These are phyloP conservation scores for Argentina silus DNA, from an alignment of 2,797 vertebrate genomes.

Conservation along the genomic window DNA sequence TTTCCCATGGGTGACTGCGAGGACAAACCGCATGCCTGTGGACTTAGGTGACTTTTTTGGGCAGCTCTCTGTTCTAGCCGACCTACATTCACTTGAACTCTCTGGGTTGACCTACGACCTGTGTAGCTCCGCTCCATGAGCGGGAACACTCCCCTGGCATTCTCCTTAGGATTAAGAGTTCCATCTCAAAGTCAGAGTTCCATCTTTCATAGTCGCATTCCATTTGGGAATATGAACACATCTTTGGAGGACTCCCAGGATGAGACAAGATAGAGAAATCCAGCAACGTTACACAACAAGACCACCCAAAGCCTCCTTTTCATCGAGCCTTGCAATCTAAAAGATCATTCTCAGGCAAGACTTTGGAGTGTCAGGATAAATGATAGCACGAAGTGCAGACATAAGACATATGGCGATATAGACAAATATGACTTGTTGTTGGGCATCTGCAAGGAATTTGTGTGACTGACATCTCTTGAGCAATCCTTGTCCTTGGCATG, in stretches of 20 bases:
- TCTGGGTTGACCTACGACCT: conserved; percentile 47
- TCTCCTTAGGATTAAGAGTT: neutral
- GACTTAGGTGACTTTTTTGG: conserved; percentile 55
- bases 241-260: conserved; percentile 62
- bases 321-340: conserved; percentile 27
- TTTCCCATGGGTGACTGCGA: conserved; percentile 60
- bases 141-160: neutral
- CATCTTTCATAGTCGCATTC: conserved; percentile 45
- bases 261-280: conserved; percentile 47
- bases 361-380: conserved; percentile 61
- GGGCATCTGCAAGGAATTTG: conserved; percentile 71
- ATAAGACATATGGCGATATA: conserved; percentile 41
- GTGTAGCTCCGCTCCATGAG: neutral
- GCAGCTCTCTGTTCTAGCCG: conserved; percentile 24
- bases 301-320: conserved; percentile 64
- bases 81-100: conserved; percentile 68
- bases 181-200: conserved; percentile 15
- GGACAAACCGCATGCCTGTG: conserved; percentile 62
- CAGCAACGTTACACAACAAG: conserved; percentile 51
- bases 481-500: conserved; percentile 53
- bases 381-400: conserved; percentile 39
- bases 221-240: conserved; percentile 52
- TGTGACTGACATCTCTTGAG: conserved; percentile 56
- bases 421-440: conserved; percentile 32
- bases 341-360: conserved; percentile 47